Base-by-base conservation (phyloP, 2,113 vertebrate genomes). In the Aspiorhynchus laticeps region DNA sequence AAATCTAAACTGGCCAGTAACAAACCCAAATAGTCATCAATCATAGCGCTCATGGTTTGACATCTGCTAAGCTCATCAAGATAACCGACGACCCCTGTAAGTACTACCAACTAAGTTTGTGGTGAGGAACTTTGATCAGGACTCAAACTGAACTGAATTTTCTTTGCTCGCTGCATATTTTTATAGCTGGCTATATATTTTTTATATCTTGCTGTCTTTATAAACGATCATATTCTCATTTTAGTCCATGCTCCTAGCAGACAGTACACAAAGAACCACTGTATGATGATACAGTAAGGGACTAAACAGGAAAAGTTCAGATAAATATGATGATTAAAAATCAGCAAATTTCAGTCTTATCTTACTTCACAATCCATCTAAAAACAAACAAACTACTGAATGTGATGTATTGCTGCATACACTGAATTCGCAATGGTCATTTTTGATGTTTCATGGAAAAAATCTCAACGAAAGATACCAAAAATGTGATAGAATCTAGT, bases 261-360 rank as follows among this genome's bases (percentile, higher is more conserved):
- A 24, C 82, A 9, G 14, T 33, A 53, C 14, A 31, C 2, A 59
- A 86, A 76, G 26, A 31, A 36, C 59, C 59, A 28, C 38, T 80
- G 38, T 41, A 85, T 26, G 43, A 63, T 69, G 81, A 83, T 26
- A 11, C 43, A n/a, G 17, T 79, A 80, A 78, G 33, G 88, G 88
- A 86, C 87, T 91, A 91, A 91, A 91, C 88, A 91, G 87, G 90
- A 88, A 88, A 87, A 9, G 69, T 83, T 67, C 38, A 48, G 83
- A 81, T 71, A 88, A 80, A 56, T 80, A 73, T 46, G 21, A 48
- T 81, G 71, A 83, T 76, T 48, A 46, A 43, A 78, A 83, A 78
- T 69, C 65, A 19, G 4, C 74, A 76, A 59, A 88, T 73, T 87
- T 78, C 46, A 76, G 11, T 59, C 79, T 91, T 85, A 88, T 89